Evolutionary conservation across 1,140 invertebrate species (phyloP).

Genomic region (Tribolium castaneum): DNA sequence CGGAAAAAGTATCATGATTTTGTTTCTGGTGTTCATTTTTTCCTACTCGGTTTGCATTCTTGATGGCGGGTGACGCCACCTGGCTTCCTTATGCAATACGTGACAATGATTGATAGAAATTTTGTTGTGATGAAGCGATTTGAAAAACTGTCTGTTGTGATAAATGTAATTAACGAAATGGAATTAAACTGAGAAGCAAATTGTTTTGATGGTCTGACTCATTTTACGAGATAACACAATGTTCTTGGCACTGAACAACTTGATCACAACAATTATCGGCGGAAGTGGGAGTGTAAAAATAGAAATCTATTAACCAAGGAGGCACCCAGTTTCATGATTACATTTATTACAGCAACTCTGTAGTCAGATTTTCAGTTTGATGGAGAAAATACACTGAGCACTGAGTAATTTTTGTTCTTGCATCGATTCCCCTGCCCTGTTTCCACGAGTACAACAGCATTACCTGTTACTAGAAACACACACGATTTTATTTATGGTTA

Average conservation of each 20-base stretch:
- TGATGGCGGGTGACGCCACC: conserved; percentile 4
- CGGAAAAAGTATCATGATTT: conserved; percentile 31
- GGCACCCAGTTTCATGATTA: background rate
- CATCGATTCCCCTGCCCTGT: no score
- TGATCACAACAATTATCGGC: conserved; percentile 26
- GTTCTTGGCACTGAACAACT: conserved; percentile 20
- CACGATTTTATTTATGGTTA: no score
- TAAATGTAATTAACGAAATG: background rate
- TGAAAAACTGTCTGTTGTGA: background rate
- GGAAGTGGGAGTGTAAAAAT: background rate
- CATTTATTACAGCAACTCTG: background rate
- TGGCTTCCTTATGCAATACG: conserved; percentile 1
- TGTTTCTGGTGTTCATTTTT: conserved; percentile 6
- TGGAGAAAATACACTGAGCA: no score
- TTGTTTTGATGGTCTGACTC: background rate
- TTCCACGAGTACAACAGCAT: no score
- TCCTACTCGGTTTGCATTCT: background rate
- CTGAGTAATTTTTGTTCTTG: no score
- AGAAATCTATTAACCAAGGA: background rate
- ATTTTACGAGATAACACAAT: conserved; percentile 1
- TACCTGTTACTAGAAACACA: no score
- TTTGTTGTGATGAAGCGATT: background rate
- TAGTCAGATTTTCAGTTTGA: background rate
- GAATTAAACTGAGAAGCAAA: background rate
- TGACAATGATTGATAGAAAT: background rate